These are phyloP conservation scores for Leucoma salicis DNA, from an alignment of 2,888 invertebrate genomes.

Conservation along the genomic window DNA sequence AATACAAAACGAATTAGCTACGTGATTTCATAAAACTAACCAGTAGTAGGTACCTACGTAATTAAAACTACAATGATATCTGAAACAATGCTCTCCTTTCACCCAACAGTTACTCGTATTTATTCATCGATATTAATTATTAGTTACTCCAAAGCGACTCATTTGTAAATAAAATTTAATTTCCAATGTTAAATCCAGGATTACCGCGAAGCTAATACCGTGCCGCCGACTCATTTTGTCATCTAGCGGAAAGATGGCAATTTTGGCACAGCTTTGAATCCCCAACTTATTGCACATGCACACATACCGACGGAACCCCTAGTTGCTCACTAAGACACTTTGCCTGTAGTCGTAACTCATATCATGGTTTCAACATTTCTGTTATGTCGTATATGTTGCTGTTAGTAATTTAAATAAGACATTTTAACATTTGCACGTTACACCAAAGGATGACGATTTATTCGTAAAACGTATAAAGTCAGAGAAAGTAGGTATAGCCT, in stretches of 20 bases:
- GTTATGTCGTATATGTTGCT: conserved; percentile 46
- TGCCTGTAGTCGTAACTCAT: conserved; percentile 58
- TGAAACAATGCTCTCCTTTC: too few relatives aligned
- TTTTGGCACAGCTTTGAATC: conserved; percentile 64
- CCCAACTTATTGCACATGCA: conserved; percentile 54
- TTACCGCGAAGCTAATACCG: conserved; percentile 33
- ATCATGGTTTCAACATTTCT: conserved; percentile 52
- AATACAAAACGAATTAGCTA: too few relatives aligned
- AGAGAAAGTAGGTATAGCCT: too few relatives aligned
- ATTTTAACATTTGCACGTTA: too few relatives aligned
- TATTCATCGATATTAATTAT: too few relatives aligned
- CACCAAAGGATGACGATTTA: too few relatives aligned
- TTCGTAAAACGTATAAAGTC: too few relatives aligned
- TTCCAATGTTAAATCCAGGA: conserved; percentile 39
- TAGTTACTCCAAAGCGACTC: too few relatives aligned
- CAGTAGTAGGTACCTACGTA: too few relatives aligned
- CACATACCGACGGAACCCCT: conserved; percentile 61
- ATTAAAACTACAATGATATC: too few relatives aligned
- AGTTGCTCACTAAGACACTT: conserved; percentile 71
- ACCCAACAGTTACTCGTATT: too few relatives aligned
- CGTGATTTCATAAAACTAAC: too few relatives aligned
- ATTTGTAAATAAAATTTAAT: conserved; percentile 22
- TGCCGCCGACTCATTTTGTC: conserved; percentile 38
- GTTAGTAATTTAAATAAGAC: conserved; percentile 27
- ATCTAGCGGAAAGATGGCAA: conserved; percentile 64